Conservation (phyloP, 2,888 invertebrate species). For the Sminthurides aquaticus region DNA sequence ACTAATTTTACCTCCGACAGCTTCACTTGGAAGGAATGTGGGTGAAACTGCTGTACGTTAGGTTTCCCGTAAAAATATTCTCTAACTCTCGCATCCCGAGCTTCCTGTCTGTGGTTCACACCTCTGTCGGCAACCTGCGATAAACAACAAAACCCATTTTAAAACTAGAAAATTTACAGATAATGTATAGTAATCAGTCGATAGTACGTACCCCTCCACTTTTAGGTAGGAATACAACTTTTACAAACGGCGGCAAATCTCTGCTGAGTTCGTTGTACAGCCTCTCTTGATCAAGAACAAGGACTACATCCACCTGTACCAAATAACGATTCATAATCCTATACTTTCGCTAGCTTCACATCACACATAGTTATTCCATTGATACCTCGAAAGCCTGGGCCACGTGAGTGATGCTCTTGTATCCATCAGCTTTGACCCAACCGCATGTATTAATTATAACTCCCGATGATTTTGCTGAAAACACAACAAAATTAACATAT, state of each 20-base stretch:
- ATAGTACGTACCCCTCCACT: conserved; percentile 77
- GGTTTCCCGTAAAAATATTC: conserved; percentile 88
- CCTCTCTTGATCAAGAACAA: conserved; percentile 92
- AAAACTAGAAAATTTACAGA: background rate
- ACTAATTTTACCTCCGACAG: conserved; percentile 62
- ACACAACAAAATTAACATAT: too few relatives aligned
- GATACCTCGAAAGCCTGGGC: conserved; percentile 87
- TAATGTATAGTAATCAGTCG: conserved; percentile 9
- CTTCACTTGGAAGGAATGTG: conserved; percentile 89
- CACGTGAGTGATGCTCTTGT: conserved; percentile 74
- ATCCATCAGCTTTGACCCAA: conserved; percentile 90
- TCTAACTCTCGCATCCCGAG: conserved; percentile 70
- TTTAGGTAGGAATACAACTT: conserved; percentile 85
- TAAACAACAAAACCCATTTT: conserved; percentile 22
- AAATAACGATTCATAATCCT: background rate
- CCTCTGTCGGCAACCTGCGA: conserved; percentile 76
- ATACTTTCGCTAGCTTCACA: background rate
- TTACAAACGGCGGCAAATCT: conserved; percentile 88
- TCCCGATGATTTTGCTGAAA: conserved; percentile 71
- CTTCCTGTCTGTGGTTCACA: conserved; percentile 61
- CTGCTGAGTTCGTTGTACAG: conserved; percentile 86
- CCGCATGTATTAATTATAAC: conserved; percentile 96
- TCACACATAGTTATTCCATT: too few relatives aligned
- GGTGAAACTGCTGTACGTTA: conserved; percentile 66
- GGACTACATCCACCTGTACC: conserved; percentile 67